A percentile compares a stretch with the other conserved stretches of the same genome.
These are phyloP conservation scores for Cinclus mexicanus DNA, from an alignment of 2,113 vertebrate species.

Conservation along the genomic window DNA sequence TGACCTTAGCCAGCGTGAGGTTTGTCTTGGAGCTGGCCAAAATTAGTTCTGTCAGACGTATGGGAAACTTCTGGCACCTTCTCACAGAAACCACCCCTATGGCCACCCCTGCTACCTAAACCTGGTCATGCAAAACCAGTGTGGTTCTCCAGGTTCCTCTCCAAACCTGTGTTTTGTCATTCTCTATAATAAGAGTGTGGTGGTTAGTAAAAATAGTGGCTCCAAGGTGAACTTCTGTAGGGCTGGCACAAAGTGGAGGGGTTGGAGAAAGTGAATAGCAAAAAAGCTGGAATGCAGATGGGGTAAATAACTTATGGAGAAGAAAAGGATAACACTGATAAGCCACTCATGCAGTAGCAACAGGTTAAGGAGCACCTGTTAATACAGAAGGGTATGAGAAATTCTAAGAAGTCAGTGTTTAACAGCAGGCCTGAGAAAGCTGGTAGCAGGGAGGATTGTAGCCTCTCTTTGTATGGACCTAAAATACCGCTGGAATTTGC, in stretches of 20 bases:
- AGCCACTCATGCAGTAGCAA: accelerated
- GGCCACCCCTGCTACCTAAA: neutral
- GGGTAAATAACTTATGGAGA: neutral
- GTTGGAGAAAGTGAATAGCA: neutral
- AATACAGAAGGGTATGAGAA: neutral
- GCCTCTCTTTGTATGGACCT: neutral
- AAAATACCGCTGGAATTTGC: neutral
- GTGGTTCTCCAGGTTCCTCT: neutral
- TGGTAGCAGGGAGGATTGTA: neutral
- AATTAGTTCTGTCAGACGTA: neutral
- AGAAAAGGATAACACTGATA: accelerated
- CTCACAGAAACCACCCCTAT: neutral
- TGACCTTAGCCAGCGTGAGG: neutral
- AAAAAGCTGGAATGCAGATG: neutral
- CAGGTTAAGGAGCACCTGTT: neutral
- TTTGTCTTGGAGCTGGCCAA: accelerated
- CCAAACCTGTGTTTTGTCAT: neutral
- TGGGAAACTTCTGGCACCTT: neutral
- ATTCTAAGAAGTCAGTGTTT: neutral
- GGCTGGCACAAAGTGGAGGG: neutral
- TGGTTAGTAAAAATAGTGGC: neutral
- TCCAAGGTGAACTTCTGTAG: neutral
- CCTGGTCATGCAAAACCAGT: neutral
- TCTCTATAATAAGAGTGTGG: accelerated
- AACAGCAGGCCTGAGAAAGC: neutral